A percentile compares a stretch with the other conserved stretches of the same genome.
These are phyloP conservation scores for Kryptolebias marmoratus DNA, from an alignment of 2,113 vertebrate species.

Conservation along the genomic window DNA sequence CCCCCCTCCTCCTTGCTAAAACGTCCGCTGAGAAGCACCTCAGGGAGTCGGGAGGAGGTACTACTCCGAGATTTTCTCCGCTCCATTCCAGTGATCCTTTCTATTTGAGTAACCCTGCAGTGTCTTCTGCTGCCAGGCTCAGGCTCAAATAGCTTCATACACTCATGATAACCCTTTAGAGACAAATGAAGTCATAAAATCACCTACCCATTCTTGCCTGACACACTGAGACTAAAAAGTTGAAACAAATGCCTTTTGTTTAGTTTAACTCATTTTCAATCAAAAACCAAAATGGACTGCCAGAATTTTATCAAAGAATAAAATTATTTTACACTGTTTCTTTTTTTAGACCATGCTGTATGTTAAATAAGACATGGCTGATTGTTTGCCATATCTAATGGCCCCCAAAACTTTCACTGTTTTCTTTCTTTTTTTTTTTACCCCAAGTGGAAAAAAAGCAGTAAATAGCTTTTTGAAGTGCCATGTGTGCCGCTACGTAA, in stretches of 20 bases:
- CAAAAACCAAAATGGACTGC: background rate
- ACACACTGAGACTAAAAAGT: too few relatives aligned
- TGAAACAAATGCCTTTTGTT: too few relatives aligned
- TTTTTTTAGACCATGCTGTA: slow-evolving; percentile 6
- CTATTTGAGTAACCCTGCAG: slow-evolving; percentile 37
- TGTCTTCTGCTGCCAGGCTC: background rate
- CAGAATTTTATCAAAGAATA: background rate
- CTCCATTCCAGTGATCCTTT: slow-evolving; percentile 21
- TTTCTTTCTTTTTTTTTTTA: slow-evolving; percentile 27
- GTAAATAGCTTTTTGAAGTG: slow-evolving; percentile 31
- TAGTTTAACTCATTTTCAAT: background rate
- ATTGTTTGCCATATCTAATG: slow-evolving; percentile 38
- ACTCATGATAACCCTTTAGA: too few relatives aligned
- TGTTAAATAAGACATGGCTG: slow-evolving; percentile 47
- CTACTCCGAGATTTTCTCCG: background rate
- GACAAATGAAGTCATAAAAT: too few relatives aligned
- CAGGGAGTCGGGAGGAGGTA: slow-evolving; percentile 30
- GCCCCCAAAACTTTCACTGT: slow-evolving; percentile 28
- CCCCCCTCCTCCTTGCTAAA: slow-evolving; percentile 6
- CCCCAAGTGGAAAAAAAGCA: slow-evolving; percentile 32
- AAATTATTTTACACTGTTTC: background rate
- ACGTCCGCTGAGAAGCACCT: slow-evolving; percentile 26
- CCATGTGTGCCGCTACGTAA: slow-evolving; percentile 27
- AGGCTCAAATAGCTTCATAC: too few relatives aligned
- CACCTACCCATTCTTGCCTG: too few relatives aligned